Conservation (phyloP, 2,113 vertebrate species). For the Pipra filicauda region DNA sequence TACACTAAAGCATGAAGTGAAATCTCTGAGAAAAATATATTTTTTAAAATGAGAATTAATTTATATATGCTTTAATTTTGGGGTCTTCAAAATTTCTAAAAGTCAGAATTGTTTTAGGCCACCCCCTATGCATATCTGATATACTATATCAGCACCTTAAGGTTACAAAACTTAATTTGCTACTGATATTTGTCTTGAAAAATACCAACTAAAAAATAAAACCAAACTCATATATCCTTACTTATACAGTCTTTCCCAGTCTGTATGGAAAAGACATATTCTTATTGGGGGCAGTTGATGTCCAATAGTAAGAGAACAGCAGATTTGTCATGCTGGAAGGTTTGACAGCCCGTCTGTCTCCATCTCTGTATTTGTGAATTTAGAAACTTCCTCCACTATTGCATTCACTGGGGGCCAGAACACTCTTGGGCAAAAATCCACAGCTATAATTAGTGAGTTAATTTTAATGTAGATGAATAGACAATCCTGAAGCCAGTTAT, state of each 20-base stretch:
- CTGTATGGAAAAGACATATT: neutral
- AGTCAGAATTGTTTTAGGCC: neutral
- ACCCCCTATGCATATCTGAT: neutral
- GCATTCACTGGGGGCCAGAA: neutral
- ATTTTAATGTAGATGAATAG: slow-evolving; percentile 63
- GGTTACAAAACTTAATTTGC: neutral
- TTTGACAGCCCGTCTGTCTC: neutral
- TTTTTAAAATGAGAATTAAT: neutral
- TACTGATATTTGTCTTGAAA: neutral
- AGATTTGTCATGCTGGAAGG: neutral
- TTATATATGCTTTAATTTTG: neutral
- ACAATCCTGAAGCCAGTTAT: slow-evolving; percentile 58
- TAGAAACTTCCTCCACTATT: neutral
- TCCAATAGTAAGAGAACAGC: neutral
- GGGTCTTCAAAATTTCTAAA: neutral
- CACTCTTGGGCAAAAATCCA: slow-evolving; percentile 46
- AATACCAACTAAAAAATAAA: neutral
- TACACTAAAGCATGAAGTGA: neutral
- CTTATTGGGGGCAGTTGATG: neutral
- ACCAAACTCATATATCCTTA: neutral
- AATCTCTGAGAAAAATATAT: neutral
- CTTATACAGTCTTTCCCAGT: neutral
- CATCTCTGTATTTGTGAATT: neutral
- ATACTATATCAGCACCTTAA: neutral
- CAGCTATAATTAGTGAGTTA: slow-evolving; percentile 56